Base-by-base conservation (phyloP, 2,797 vertebrate genomes). In the Myiotriccus ornatus region DNA sequence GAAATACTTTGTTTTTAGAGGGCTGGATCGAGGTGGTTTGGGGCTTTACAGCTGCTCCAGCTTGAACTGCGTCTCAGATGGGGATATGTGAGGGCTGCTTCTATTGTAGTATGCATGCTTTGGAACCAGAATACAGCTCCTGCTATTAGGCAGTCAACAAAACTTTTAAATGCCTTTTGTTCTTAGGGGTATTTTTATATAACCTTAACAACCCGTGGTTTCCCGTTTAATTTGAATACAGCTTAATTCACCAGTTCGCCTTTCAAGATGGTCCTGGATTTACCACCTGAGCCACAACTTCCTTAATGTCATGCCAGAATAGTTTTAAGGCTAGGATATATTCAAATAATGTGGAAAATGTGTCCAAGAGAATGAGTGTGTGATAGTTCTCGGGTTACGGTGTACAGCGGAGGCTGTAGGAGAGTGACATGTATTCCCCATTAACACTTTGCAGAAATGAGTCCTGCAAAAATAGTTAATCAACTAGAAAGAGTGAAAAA, bases 261-360 rank as follows among this genome's bases (percentile, higher is more conserved):
- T 96, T 97, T 95, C 71, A 95, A 92, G 93, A 95, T 81, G 64
- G 90, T 94, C 87, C 57, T 95, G 79, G 46, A 78, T 95, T 95
- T 95, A 97, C 92, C 89, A 89, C 89, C 93, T 81, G 93, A 95
- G 89, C 92, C 93, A 92, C 96, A 95, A 75, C 92, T 96, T 95
- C 96, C 89, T 94, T 87, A 32, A 89, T 84, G 53, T 69, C 65
- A 30, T 93, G 95, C 96, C 95, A 97, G 69, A 63, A 71, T 65
- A 84, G 70, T 87, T 94, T 81, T 84, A 83, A 87, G 73, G 49
- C 79, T 63, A 89, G 87, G 69, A 86, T 95, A 69, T 86, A 86
- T 74, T 91, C 79, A 93, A 93, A 92, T 93, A 68, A 73, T 59
- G 64, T 80, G 86, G 87, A 93, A 95, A 95, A 91, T 49, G 57